These are phyloP conservation scores for Trididemnum clinides DNA, from an alignment of 23 tunicate species.

Conservation along the genomic window DNA sequence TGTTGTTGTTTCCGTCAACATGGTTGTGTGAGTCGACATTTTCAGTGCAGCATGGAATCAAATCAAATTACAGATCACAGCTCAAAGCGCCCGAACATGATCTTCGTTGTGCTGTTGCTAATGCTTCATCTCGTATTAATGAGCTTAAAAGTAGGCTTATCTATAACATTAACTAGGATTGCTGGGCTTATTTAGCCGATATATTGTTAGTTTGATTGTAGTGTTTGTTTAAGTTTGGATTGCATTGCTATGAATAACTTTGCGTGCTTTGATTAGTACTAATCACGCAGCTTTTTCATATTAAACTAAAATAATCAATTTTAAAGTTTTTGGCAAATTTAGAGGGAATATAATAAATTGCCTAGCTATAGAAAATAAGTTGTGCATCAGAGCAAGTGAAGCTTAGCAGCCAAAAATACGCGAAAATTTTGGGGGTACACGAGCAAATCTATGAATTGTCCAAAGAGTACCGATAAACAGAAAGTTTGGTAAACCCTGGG, in stretches of 20 bases:
- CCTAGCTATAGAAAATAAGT: slow-evolving; percentile 17
- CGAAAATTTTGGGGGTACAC: slow-evolving; percentile 24
- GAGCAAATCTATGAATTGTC: slow-evolving; percentile 14
- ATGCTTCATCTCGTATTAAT: slow-evolving; percentile 11
- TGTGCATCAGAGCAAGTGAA: slow-evolving; percentile 19
- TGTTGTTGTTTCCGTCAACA: slow-evolving; percentile 17
- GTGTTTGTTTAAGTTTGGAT: slow-evolving; percentile 12
- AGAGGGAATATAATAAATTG: neutral
- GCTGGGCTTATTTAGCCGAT: slow-evolving; percentile 18
- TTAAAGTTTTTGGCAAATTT: neutral
- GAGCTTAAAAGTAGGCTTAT: slow-evolving; percentile 14
- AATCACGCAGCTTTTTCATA: slow-evolving; percentile 19
- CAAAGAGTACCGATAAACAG: slow-evolving; percentile 21
- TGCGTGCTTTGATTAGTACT: slow-evolving; percentile 22
- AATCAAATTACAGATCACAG: slow-evolving; percentile 13
- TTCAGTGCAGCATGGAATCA: slow-evolving; percentile 27
- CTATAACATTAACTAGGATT: slow-evolving; percentile 11
- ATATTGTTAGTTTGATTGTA: slow-evolving; percentile 21
- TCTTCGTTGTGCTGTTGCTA: slow-evolving; percentile 28
- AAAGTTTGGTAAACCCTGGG: too few relatives aligned
- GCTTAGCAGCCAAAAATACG: slow-evolving; percentile 12
- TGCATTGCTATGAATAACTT: slow-evolving; percentile 26
- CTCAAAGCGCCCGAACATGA: slow-evolving; percentile 21
- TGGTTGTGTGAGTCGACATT: slow-evolving; percentile 22
- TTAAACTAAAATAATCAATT: slow-evolving; percentile 15